These are phyloP conservation scores for Enteromius afrohamiltoni DNA, from an alignment of 2,797 vertebrate species.

Conservation along the genomic window DNA sequence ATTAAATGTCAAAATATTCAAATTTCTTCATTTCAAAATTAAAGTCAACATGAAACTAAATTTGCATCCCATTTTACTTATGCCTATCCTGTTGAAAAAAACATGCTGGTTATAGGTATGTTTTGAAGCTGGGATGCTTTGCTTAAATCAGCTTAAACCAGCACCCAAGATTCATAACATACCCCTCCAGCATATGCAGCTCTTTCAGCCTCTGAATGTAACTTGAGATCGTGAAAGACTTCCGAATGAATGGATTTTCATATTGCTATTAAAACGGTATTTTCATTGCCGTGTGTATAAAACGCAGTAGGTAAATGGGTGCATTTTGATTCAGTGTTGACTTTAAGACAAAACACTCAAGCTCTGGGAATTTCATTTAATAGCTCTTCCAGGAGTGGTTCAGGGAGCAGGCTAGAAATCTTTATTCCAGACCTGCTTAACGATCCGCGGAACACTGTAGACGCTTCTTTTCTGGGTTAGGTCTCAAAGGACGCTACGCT, in stretches of 20 bases:
- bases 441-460: not conserved
- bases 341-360: not conserved
- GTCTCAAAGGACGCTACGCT: slow-evolving; percentile 27
- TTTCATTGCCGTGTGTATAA: not conserved
- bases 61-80: not conserved
- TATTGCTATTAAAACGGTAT: too few species aligned
- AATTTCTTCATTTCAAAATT: not conserved
- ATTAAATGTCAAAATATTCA: not conserved
- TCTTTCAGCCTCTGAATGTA: not conserved
- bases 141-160: too few species aligned
- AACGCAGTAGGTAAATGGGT: not conserved
- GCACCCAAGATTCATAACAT: too few species aligned
- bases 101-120: too few species aligned
- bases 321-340: not conserved
- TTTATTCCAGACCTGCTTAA: not conserved
- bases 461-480: slow-evolving; percentile 25
- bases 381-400: not conserved
- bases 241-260: not conserved
- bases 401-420: not conserved
- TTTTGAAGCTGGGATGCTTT: too few species aligned
- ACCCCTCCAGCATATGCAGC: too few species aligned
- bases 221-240: too few species aligned
- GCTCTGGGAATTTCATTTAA: not conserved
- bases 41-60: not conserved
- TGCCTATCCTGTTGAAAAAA: too few species aligned